These are phyloP conservation scores for Bombus balteatus DNA, from an alignment of 1,140 invertebrate genomes.

Conservation along the genomic window DNA sequence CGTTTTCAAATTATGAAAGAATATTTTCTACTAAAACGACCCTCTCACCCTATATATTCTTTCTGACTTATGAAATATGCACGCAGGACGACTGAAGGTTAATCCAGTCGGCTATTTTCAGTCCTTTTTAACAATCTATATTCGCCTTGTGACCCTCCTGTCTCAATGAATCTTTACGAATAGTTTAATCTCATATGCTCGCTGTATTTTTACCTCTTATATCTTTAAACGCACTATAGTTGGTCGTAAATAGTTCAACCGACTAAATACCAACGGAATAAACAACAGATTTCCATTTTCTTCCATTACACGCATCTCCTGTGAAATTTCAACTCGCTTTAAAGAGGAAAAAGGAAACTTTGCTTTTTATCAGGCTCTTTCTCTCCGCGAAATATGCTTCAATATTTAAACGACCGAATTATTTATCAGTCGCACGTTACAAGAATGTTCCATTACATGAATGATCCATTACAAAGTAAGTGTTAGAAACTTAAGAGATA, in stretches of 20 bases:
- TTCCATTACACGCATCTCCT: not conserved
- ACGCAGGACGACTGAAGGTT: slow-evolving; percentile 23
- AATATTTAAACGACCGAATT: slow-evolving; percentile 23
- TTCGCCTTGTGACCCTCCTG: slow-evolving; percentile 15
- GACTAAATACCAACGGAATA: not conserved
- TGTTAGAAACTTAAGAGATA: not conserved
- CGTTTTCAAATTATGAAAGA: no score
- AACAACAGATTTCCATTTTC: not conserved
- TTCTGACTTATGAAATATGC: slow-evolving; percentile 27
- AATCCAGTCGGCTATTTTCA: slow-evolving; percentile 27
- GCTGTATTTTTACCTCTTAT: not conserved
- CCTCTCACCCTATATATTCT: not conserved
- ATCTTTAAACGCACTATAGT: not conserved
- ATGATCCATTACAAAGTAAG: not conserved
- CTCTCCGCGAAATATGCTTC: not conserved
- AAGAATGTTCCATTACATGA: not conserved
- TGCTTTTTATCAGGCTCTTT: not conserved
- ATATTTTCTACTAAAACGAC: not conserved
- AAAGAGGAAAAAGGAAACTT: no score
- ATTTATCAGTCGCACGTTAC: slow-evolving; percentile 1
- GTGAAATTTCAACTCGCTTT: not conserved
- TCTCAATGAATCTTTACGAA: not conserved
- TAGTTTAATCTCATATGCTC: not conserved
- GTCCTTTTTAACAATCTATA: slow-evolving; percentile 31
- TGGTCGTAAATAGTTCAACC: not conserved